These are phyloP conservation scores for Metaphire vulgaris DNA, from an alignment of 1,140 invertebrate genomes.

Conservation along the genomic window DNA sequence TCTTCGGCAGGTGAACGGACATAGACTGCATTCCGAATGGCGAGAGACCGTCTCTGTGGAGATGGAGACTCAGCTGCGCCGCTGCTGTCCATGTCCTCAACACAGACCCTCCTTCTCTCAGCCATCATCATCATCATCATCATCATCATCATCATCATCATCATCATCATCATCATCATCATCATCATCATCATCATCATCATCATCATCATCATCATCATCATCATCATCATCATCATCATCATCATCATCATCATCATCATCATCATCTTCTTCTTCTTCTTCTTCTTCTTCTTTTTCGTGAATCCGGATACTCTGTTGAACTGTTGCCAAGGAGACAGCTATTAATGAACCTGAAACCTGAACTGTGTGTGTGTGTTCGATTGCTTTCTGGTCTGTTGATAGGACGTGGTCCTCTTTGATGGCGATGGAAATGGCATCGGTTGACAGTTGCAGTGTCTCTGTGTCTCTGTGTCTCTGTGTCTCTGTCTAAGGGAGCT, in stretches of 20 bases:
- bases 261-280: slow-evolving; percentile 14
- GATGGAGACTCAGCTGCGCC: slow-evolving; percentile 41
- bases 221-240: slow-evolving; percentile 18
- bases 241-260: slow-evolving; percentile 16
- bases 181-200: slow-evolving; percentile 15
- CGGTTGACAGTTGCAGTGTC: too few relatives aligned
- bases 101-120: slow-evolving; percentile 33
- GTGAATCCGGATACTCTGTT: too few relatives aligned
- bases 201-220: background rate
- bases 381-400: too few relatives aligned
- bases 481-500: too few relatives aligned
- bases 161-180: slow-evolving; percentile 18
- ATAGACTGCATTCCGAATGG: slow-evolving; percentile 39
- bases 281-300: slow-evolving; percentile 5
- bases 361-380: too few relatives aligned
- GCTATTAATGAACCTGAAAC: too few relatives aligned
- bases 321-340: too few relatives aligned
- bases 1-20: slow-evolving; percentile 41
- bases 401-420: too few relatives aligned
- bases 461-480: too few relatives aligned
- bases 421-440: too few relatives aligned
- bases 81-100: slow-evolving; percentile 39
- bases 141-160: slow-evolving; percentile 7
- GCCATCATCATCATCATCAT: background rate
- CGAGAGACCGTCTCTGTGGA: slow-evolving; percentile 29